phyloP scores from a whole-genome alignment of 2,797 vertebrate species.

The Lepus oiostolus region DNA sequence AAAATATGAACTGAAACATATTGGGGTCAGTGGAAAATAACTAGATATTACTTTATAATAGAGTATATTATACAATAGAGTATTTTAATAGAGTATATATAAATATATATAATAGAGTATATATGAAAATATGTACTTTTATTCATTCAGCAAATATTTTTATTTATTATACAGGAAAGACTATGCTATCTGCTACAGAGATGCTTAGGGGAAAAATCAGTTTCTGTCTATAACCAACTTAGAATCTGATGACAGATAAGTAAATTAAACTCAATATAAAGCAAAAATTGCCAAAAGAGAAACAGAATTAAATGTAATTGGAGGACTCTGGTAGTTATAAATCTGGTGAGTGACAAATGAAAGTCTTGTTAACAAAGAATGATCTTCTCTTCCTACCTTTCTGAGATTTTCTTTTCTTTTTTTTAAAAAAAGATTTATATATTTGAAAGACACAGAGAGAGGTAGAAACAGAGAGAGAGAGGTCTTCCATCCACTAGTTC shows the following conservation, averaged over 20 bases:
- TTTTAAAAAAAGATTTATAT: no score
- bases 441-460: no score
- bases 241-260: not conserved
- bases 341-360: not conserved
- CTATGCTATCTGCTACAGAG: not conserved
- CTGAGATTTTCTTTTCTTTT: not conserved
- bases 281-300: not conserved
- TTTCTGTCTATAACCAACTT: not conserved
- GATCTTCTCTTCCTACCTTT: not conserved
- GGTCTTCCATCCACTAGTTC: no score
- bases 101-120: no score
- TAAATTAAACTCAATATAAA: constrained; percentile 6
- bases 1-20: not conserved
- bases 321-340: not conserved
- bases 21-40: not conserved
- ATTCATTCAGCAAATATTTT: not conserved
- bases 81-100: no score
- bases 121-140: not conserved
- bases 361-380: not conserved
- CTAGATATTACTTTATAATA: not conserved
- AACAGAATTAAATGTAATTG: not conserved
- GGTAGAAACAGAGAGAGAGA: no score
- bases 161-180: not conserved
- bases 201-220: not conserved
- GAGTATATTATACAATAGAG: not conserved